These are phyloP conservation scores for Theodoxus fluviatilis DNA, from an alignment of 2,888 invertebrate genomes.

Conservation along the genomic window DNA sequence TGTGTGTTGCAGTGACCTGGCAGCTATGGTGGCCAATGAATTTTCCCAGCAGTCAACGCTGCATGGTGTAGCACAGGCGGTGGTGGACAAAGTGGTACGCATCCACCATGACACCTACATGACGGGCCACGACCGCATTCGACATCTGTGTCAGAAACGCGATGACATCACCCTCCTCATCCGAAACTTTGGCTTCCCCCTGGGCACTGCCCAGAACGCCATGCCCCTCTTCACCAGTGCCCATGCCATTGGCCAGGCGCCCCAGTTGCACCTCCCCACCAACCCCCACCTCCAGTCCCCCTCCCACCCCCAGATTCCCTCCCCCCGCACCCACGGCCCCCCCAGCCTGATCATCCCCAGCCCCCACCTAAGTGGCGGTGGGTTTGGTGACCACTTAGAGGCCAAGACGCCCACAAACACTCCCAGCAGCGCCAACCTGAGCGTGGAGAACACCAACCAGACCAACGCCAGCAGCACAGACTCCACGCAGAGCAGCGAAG, in stretches of 20 bases:
- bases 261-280: not conserved
- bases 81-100: slow-evolving; percentile 83
- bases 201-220: slow-evolving; percentile 71
- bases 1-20: too few species aligned
- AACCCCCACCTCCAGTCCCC: slow-evolving; percentile 15
- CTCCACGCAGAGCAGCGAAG: slow-evolving; percentile 59
- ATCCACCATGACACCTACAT: slow-evolving; percentile 82
- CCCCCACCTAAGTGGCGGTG: slow-evolving; percentile 14
- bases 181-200: slow-evolving; percentile 83
- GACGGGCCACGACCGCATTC: slow-evolving; percentile 57
- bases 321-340: slow-evolving; percentile 31
- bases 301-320: slow-evolving; percentile 27
- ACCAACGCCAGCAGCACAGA: slow-evolving; percentile 44
- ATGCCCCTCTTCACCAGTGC: slow-evolving; percentile 37
- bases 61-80: slow-evolving; percentile 83
- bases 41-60: slow-evolving; percentile 82
- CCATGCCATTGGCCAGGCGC: slow-evolving; percentile 25
- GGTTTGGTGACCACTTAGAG: slow-evolving; percentile 9
- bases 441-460: slow-evolving; percentile 30
- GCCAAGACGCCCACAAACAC: slow-evolving; percentile 23
- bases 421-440: slow-evolving; percentile 27
- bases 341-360: slow-evolving; percentile 30
- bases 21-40: slow-evolving; percentile 60
- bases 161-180: slow-evolving; percentile 87
- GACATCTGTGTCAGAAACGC: slow-evolving; percentile 69